Conservation (phyloP, 2,113 vertebrate genomes). For the Albula glossodonta region DNA sequence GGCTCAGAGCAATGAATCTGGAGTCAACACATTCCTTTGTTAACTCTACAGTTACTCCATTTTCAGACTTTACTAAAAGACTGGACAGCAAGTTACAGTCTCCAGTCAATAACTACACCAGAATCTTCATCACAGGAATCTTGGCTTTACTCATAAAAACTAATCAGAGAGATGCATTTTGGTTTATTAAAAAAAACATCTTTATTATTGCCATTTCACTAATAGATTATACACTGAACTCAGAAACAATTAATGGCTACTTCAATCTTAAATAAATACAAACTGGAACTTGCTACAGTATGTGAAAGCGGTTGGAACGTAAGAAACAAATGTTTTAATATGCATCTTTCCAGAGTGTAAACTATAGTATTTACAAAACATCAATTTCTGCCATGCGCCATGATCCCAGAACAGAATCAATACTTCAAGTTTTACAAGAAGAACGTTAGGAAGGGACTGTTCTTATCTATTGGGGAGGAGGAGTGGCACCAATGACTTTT, state of each 20-base stretch:
- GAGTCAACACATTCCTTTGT: too few relatives aligned
- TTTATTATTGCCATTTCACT: constrained; percentile 69
- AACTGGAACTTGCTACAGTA: constrained; percentile 49
- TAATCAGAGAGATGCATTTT: not conserved
- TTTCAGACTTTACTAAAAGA: too few relatives aligned
- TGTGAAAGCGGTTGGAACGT: constrained; percentile 38
- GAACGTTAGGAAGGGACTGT: constrained; percentile 49
- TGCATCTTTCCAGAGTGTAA: constrained; percentile 76
- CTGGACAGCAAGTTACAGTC: too few relatives aligned
- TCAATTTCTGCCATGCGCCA: constrained; percentile 90
- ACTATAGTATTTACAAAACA: constrained; percentile 93
- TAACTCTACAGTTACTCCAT: too few relatives aligned
- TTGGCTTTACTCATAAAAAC: not conserved
- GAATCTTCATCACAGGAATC: not conserved
- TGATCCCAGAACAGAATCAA: constrained; percentile 78
- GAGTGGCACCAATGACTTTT: not conserved
- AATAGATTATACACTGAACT: constrained; percentile 64
- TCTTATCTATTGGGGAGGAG: not conserved
- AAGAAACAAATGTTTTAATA: constrained; percentile 49
- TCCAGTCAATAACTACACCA: not conserved
- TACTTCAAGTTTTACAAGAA: constrained; percentile 75
- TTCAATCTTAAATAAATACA: constrained; percentile 58
- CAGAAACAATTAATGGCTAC: constrained; percentile 56
- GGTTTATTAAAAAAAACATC: constrained; percentile 63
- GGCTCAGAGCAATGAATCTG: too few relatives aligned